phyloP scores from a whole-genome alignment of 2,113 vertebrate genomes.

The Raja brachyura region DNA sequence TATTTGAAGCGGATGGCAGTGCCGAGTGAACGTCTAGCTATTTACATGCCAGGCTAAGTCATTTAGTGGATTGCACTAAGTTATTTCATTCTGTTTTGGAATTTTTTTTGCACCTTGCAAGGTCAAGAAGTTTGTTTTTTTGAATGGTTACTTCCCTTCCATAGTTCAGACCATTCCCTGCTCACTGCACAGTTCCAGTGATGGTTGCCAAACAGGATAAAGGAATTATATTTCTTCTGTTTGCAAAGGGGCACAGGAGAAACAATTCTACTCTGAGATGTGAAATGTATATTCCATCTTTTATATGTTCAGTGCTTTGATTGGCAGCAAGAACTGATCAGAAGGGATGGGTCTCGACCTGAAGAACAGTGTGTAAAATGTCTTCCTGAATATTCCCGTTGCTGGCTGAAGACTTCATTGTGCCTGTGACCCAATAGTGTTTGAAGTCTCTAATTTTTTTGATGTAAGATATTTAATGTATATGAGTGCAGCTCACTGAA shows the following conservation, averaged over 20 bases:
- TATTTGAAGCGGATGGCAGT: background rate
- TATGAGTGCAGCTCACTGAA: background rate
- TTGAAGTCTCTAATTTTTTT: background rate
- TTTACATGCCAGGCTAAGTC: background rate
- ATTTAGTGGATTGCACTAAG: background rate
- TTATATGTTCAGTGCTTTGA: background rate
- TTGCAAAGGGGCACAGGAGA: background rate
- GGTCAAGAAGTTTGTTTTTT: background rate
- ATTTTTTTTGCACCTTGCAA: slow-evolving; percentile 3
- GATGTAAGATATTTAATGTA: background rate
- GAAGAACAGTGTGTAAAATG: background rate
- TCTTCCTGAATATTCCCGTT: background rate
- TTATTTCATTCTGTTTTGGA: background rate
- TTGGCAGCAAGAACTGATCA: slow-evolving; percentile 14
- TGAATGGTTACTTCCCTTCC: background rate
- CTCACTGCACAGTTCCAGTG: background rate
- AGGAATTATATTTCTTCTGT: background rate
- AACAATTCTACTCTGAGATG: background rate
- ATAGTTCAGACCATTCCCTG: background rate
- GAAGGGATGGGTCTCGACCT: background rate
- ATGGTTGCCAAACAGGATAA: background rate
- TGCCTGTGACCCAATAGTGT: background rate
- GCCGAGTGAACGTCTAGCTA: background rate
- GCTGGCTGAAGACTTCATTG: background rate
- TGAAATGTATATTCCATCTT: slow-evolving; percentile 11